phyloP scores from a whole-genome alignment of 1,140 invertebrate species.

The Drosophila triauraria region DNA sequence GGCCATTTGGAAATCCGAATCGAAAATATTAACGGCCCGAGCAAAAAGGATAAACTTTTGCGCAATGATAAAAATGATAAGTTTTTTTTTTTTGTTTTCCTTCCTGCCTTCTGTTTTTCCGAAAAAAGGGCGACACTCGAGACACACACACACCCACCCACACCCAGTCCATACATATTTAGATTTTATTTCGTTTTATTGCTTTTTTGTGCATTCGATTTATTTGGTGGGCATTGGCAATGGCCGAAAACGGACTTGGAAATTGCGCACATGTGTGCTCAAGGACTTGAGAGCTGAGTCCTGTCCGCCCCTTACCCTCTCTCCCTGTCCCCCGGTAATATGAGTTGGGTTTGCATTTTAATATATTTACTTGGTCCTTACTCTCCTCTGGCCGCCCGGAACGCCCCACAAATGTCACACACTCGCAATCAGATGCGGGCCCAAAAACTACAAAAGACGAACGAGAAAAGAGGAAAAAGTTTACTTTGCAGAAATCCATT shows the following conservation, averaged over 20 bases:
- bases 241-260: constrained; percentile 80
- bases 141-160: constrained; percentile 18
- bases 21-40: constrained; percentile 78
- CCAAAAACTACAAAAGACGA: constrained; percentile 76
- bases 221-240: constrained; percentile 75
- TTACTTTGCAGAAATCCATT: constrained; percentile 82
- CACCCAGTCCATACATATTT: constrained; percentile 64
- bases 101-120: constrained; percentile 32
- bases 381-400: neutral
- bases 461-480: constrained; percentile 68
- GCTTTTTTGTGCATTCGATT: constrained; percentile 84
- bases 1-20: constrained; percentile 70
- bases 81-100: constrained; percentile 54
- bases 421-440: constrained; percentile 78
- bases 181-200: constrained; percentile 84
- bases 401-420: constrained; percentile 69
- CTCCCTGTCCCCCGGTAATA: constrained; percentile 52
- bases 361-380: constrained; percentile 67
- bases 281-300: constrained; percentile 67
- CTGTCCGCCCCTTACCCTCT: neutral
- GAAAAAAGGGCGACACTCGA: constrained; percentile 67
- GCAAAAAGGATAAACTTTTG: constrained; percentile 82
- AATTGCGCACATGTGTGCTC: constrained; percentile 83
- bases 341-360: constrained; percentile 84
- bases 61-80: constrained; percentile 84